Evolutionary conservation across 2,888 invertebrate species (phyloP).

Genomic region (Seladonia tumulorum): DNA sequence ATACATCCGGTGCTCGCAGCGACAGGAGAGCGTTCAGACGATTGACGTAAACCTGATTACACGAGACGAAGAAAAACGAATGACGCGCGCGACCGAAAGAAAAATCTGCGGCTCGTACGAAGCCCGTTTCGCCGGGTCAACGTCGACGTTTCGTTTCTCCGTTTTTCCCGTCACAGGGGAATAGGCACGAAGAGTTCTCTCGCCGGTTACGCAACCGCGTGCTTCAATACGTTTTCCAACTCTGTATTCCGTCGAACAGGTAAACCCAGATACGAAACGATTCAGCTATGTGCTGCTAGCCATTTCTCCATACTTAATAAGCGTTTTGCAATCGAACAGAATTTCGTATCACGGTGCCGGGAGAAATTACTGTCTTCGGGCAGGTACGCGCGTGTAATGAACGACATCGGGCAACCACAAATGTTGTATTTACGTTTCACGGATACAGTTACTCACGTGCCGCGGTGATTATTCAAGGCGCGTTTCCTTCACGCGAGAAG

Average conservation of each 20-base stretch:
- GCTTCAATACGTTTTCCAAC: constrained; percentile 27
- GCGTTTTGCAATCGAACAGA: constrained; percentile 20
- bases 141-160: not conserved
- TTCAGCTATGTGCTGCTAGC: not conserved
- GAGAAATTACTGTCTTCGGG: constrained; percentile 21
- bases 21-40: not conserved
- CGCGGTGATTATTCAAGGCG: not conserved
- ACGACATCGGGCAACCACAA: constrained; percentile 13
- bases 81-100: constrained; percentile 9
- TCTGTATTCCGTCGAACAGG: constrained; percentile 23
- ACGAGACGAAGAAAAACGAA: not conserved
- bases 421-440: not conserved
- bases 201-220: constrained; percentile 34
- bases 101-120: not conserved
- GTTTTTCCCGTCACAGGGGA: not conserved
- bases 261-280: constrained; percentile 18
- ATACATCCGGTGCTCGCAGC: not conserved
- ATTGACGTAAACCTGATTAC: constrained; percentile 26
- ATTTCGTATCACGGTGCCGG: not conserved
- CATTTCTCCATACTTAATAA: constrained; percentile 22
- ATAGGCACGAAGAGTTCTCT: constrained; percentile 26
- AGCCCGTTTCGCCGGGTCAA: not conserved
- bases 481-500: not conserved
- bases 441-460: constrained; percentile 9
- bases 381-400: not conserved